Percentiles rank a stretch among this genome's conserved stretches.
Evolutionary conservation across 2,888 invertebrate species (phyloP).

Genomic region (Nemoura dubitans): DNA sequence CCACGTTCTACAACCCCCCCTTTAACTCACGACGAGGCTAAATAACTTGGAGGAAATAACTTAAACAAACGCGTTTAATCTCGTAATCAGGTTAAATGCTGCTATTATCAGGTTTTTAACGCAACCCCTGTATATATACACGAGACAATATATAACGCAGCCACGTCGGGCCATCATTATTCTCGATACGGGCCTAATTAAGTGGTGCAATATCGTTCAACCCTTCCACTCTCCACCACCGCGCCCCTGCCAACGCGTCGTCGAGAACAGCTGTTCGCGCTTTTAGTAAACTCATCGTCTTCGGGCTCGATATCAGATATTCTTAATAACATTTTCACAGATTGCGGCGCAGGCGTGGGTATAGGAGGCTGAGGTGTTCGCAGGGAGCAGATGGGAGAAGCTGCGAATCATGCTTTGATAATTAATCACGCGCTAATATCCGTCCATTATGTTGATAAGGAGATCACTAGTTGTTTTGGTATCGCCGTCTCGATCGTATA

Average conservation of each 20-base stretch:
- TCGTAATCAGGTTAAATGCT: conserved; percentile 21
- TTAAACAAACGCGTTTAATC: conserved; percentile 18
- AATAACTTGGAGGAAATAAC: conserved; percentile 7
- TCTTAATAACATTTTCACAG: conserved; percentile 15
- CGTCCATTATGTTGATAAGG: background rate
- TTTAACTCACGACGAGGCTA: background rate
- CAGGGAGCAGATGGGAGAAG: background rate
- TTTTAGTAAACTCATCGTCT: conserved; percentile 7
- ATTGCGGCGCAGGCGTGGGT: too few relatives aligned
- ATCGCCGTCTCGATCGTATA: background rate
- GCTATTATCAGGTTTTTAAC: conserved; percentile 34
- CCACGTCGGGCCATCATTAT: conserved; percentile 21
- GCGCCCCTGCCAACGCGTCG: background rate
- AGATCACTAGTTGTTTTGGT: background rate
- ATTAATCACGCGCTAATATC: conserved; percentile 30
- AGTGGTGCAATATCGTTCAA: conserved; percentile 29
- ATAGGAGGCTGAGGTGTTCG: conserved; percentile 2
- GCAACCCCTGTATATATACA: background rate
- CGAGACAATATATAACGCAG: background rate
- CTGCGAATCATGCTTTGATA: conserved; percentile 3
- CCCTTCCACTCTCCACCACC: background rate
- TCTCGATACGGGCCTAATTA: conserved; percentile 26
- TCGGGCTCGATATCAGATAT: background rate
- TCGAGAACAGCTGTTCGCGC: conserved; percentile 1
- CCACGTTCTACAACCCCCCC: background rate